Percentiles rank a stretch among this genome's conserved stretches.
Conservation (phyloP, 2,797 vertebrate species). For the Pogonophryne albipinna region DNA sequence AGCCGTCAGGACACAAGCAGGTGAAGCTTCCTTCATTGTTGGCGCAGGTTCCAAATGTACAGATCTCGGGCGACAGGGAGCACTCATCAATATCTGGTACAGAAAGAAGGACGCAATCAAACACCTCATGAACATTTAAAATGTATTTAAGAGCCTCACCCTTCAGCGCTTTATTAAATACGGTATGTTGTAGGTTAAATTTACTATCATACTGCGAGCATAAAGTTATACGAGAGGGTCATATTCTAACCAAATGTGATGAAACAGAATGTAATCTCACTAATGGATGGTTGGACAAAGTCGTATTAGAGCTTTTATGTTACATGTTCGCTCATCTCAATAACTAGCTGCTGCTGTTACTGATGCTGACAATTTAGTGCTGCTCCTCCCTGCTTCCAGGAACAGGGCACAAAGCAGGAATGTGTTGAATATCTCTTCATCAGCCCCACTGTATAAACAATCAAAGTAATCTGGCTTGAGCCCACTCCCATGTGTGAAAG, state of each 20-base stretch:
- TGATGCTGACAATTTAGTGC: constrained; percentile 59
- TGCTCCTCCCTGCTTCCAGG: constrained; percentile 70
- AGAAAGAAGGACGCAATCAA: constrained; percentile 39
- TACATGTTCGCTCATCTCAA: constrained; percentile 53
- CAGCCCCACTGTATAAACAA: constrained; percentile 77
- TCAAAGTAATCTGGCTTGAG: constrained; percentile 54
- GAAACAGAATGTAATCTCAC: constrained; percentile 34
- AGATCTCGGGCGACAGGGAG: constrained; percentile 91
- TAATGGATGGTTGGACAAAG: constrained; percentile 33
- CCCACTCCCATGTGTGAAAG: constrained; percentile 66
- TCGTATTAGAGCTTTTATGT: constrained; percentile 24
- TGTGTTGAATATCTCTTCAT: constrained; percentile 79
- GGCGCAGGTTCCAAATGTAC: constrained; percentile 92
- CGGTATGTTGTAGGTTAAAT: neutral
- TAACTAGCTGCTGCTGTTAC: constrained; percentile 64
- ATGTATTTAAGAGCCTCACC: neutral
- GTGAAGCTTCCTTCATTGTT: constrained; percentile 95
- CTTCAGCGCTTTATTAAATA: constrained; percentile 7
- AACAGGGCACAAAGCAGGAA: constrained; percentile 72
- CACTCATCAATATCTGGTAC: constrained; percentile 96
- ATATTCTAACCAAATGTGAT: constrained; percentile 35
- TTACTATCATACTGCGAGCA: constrained; percentile 12
- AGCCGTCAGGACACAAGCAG: constrained; percentile 93
- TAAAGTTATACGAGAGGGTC: constrained; percentile 37
- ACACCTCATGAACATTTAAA: neutral